Conservation (phyloP, 2,888 invertebrate genomes). For the Andrena minutula region DNA sequence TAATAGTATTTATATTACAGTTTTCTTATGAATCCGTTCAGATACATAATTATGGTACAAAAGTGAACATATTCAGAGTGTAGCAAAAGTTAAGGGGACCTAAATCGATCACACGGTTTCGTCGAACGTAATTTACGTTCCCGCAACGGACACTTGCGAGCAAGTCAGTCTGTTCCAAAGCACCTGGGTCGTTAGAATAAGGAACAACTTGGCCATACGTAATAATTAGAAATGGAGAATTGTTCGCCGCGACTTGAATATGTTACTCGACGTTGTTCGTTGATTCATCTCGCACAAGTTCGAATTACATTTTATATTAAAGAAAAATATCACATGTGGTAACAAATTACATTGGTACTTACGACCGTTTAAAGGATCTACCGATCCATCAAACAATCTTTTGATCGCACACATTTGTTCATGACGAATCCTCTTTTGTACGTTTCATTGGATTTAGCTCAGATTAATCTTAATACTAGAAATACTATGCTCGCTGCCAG, state of each 20-base stretch:
- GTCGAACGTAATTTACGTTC: not conserved
- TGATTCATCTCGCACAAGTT: not conserved
- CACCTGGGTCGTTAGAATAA: slow-evolving; percentile 25
- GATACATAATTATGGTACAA: slow-evolving; percentile 44
- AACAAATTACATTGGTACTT: not conserved
- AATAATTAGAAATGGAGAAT: not conserved
- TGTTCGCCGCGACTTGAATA: slow-evolving; percentile 36
- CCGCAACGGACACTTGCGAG: slow-evolving; percentile 16
- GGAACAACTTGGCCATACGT: not conserved
- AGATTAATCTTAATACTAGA: slow-evolving; percentile 16
- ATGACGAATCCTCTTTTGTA: not conserved
- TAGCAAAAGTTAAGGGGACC: slow-evolving; percentile 41
- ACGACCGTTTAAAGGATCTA: not conserved
- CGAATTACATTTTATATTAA: not conserved
- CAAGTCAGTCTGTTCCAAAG: slow-evolving; percentile 47
- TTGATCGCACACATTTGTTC: not conserved
- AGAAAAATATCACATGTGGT: slow-evolving; percentile 23
- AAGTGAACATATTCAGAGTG: slow-evolving; percentile 53
- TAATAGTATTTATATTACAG: slow-evolving; percentile 49
- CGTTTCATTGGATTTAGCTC: slow-evolving; percentile 19
- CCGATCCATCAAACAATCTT: not conserved
- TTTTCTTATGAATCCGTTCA: slow-evolving; percentile 28
- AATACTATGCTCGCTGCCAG: slow-evolving; percentile 19
- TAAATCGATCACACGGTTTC: slow-evolving; percentile 2
- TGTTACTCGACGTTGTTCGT: slow-evolving; percentile 31